These are phyloP conservation scores for Latrodectus geometricus DNA, from an alignment of 1,140 invertebrate species.

Conservation along the genomic window DNA sequence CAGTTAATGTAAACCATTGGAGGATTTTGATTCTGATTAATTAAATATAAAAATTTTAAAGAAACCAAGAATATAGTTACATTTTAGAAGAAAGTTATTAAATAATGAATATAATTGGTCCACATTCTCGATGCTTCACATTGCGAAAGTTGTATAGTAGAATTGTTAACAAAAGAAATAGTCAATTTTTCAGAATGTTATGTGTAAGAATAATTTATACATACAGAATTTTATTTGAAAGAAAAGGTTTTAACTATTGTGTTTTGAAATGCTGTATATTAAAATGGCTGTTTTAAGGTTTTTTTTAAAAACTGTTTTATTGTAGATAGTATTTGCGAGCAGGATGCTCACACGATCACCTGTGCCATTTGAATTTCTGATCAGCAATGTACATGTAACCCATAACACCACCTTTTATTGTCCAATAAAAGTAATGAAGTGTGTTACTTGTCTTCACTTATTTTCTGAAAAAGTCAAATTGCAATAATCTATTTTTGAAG, in stretches of 20 bases:
- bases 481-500: too few relatives aligned
- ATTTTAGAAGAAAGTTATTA: too few relatives aligned
- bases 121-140: not conserved
- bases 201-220: conserved; percentile 59
- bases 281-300: conserved; percentile 51
- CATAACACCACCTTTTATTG: conserved; percentile 58
- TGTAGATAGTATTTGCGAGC: conserved; percentile 55
- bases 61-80: not conserved
- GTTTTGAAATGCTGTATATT: conserved; percentile 53
- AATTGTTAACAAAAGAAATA: conserved; percentile 49
- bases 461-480: too few relatives aligned
- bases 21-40: not conserved
- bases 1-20: not conserved
- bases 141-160: conserved; percentile 49
- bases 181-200: conserved; percentile 55
- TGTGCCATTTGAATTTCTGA: conserved; percentile 58
- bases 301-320: conserved; percentile 53
- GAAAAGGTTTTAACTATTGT: conserved; percentile 42
- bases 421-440: conserved; percentile 62
- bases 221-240: conserved; percentile 40
- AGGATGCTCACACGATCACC: conserved; percentile 58
- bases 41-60: not conserved
- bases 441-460: conserved; percentile 23
- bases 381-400: conserved; percentile 61
- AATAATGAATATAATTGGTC: not conserved